phyloP scores from a whole-genome alignment of 1,140 invertebrate species.

The Euura saliciscinereae region DNA sequence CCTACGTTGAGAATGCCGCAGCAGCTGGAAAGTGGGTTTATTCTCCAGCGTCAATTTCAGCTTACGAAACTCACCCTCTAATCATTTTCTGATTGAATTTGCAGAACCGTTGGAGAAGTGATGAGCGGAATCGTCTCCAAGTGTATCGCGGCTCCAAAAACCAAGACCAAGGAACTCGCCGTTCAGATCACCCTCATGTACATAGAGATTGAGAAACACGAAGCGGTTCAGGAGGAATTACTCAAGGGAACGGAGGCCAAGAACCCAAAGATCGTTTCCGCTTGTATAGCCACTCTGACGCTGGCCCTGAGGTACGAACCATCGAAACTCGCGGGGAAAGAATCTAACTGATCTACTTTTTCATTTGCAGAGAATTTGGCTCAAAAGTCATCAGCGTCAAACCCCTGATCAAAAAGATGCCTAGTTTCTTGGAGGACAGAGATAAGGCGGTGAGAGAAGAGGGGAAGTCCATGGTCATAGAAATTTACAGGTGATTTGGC shows the following conservation, averaged over 20 bases:
- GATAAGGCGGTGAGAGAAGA: slow-evolving; percentile 94
- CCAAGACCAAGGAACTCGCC: slow-evolving; percentile 90
- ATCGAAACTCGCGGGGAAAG: not conserved
- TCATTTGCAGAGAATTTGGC: slow-evolving; percentile 78
- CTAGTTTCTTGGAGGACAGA: slow-evolving; percentile 84
- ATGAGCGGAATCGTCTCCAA: slow-evolving; percentile 89
- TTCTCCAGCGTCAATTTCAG: not conserved
- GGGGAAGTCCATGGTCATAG: slow-evolving; percentile 85
- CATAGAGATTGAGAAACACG: slow-evolving; percentile 95
- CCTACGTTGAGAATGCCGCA: slow-evolving; percentile 89
- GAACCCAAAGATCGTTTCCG: slow-evolving; percentile 93
- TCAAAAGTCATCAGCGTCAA: slow-evolving; percentile 90
- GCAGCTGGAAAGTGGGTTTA: slow-evolving; percentile 73
- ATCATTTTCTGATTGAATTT: slow-evolving; percentile 25
- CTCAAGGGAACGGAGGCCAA: slow-evolving; percentile 94
- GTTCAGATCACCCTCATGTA: slow-evolving; percentile 91
- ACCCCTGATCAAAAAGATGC: slow-evolving; percentile 86
- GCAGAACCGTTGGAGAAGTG: slow-evolving; percentile 87
- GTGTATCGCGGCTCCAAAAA: slow-evolving; percentile 89
- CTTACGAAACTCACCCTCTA: not conserved
- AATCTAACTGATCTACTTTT: slow-evolving; percentile 20
- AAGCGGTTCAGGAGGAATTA: slow-evolving; percentile 88
- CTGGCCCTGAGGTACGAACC: slow-evolving; percentile 69
- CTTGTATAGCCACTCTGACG: slow-evolving; percentile 79
- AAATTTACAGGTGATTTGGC: slow-evolving; percentile 77